These are phyloP conservation scores for Cosmorhoe ocellata DNA, from an alignment of 2,888 invertebrate species.

Conservation along the genomic window DNA sequence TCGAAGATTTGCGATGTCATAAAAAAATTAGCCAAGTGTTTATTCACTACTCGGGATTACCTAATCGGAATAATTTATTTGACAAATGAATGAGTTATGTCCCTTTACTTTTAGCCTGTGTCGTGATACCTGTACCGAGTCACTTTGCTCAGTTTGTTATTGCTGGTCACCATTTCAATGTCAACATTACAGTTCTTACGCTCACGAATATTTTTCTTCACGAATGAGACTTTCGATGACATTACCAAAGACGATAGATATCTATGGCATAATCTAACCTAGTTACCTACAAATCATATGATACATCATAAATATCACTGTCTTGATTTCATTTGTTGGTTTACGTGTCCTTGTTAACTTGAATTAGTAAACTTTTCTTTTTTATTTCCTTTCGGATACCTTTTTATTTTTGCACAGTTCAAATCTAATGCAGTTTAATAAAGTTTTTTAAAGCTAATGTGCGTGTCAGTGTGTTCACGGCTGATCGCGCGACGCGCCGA, in stretches of 20 bases:
- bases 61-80: slow-evolving; percentile 31
- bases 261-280: no score
- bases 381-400: no score
- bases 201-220: background rate
- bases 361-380: no score
- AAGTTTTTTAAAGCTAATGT: background rate
- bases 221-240: background rate
- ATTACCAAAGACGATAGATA: no score
- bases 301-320: no score
- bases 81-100: slow-evolving; percentile 36
- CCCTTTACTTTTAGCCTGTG: slow-evolving; percentile 12
- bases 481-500: slow-evolving; percentile 52
- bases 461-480: slow-evolving; percentile 53
- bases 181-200: no score
- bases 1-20: slow-evolving; percentile 35
- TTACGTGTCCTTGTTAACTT: no score
- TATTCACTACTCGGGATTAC: background rate
- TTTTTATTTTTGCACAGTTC: background rate
- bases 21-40: slow-evolving; percentile 17
- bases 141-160: no score
- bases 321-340: no score
- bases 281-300: no score
- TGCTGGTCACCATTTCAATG: no score
- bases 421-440: background rate
- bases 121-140: background rate